phyloP scores from a whole-genome alignment of 2,888 invertebrate species.

The Lypha dubia region DNA sequence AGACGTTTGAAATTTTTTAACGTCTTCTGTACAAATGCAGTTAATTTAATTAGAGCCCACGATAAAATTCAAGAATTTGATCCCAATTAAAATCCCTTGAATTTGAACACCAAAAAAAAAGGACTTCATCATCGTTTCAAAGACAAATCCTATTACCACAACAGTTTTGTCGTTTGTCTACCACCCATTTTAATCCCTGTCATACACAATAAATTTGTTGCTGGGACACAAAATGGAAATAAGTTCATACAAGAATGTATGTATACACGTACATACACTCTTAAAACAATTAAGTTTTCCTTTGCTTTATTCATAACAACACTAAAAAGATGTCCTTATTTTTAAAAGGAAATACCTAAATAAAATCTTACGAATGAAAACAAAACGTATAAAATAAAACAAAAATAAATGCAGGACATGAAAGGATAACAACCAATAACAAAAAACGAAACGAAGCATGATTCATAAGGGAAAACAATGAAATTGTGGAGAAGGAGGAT shows the following conservation, averaged over 20 bases:
- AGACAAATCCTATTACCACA: not conserved
- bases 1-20: too few relatives aligned
- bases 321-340: not conserved
- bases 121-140: not conserved
- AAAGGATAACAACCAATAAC: not conserved
- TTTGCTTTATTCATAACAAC: not conserved
- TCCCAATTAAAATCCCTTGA: not conserved
- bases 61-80: too few relatives aligned
- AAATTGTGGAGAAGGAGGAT: not conserved
- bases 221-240: not conserved
- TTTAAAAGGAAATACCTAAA: not conserved
- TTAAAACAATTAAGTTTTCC: slow-evolving; percentile 19
- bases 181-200: not conserved
- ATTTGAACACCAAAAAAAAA: too few relatives aligned
- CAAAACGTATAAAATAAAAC: not conserved
- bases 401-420: not conserved
- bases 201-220: not conserved
- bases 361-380: not conserved
- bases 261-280: not conserved
- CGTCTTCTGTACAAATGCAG: too few relatives aligned
- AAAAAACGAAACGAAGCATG: not conserved
- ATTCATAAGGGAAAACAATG: slow-evolving; percentile 14
- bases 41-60: too few relatives aligned
- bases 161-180: not conserved
- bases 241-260: not conserved